Base-by-base conservation (phyloP, 2,888 invertebrate genomes). In the Hyposoter didymator region DNA sequence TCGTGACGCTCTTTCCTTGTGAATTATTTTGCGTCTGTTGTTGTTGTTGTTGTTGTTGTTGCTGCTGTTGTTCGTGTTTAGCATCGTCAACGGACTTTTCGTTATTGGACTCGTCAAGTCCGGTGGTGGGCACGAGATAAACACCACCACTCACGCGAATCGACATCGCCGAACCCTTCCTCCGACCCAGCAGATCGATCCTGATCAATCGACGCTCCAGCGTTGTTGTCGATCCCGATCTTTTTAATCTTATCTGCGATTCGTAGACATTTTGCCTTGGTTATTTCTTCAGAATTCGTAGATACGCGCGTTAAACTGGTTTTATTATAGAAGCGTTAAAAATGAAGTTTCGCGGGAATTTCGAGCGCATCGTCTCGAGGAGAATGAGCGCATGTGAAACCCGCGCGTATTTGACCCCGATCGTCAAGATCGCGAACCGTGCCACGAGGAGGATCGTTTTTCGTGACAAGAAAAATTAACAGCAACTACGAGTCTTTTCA, bases 1-100 rank as follows among this genome's bases (percentile, higher is more conserved):
- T 96, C 76, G 96, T 96, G 83, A 96, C 96, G 22, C 95, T 96
- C 89, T 96, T 96, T 80, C 94, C 94, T 73, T 91, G 85, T 35
- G 86, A 84, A 73, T 88, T 88, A 28, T 90, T 90, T 45, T 91
- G 90, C 12, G 89, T 88, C 5, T 87, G 73, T 19, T 66, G 72
- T 10, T 83, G 83, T 12, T 78, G 74, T n/a, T 4, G 72, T 10
- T 83, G 83, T 12, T 79, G 76, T 28, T 90, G 90, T 47, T 91
- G 76, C 83, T 84, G 80, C 14, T 70, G 55, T 7, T 80, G 85
- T 73, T 88, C 90, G 84, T 85, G 89, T 66, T 88, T 86, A 0
- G 75, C 90, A 81, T 90, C 90, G 85, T 82, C 78, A 10, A 35
- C 73, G 10, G 87, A 86, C 69, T 89, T 89, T 62, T 89, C 89